phyloP scores from a whole-genome alignment of 2,888 invertebrate species.

The Galerucella nymphaeae region DNA sequence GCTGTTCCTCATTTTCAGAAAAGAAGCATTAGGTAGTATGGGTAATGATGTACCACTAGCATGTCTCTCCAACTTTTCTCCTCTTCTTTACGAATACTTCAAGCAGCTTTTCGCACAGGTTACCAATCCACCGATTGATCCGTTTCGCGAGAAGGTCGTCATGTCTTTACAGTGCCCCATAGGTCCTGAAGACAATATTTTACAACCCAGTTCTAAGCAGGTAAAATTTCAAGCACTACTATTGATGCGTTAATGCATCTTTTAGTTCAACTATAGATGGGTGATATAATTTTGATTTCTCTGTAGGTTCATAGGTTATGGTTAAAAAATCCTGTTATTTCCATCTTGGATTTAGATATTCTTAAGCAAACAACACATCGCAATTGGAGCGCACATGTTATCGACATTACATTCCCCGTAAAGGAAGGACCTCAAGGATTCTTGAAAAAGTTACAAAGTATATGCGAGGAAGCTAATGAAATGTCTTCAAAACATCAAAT shows the following conservation, averaged over 20 bases:
- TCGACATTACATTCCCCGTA: slow-evolving; percentile 87
- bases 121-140: slow-evolving; percentile 99
- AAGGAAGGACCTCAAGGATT: slow-evolving; percentile 75
- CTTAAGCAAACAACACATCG: slow-evolving; percentile 85
- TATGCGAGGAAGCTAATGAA: slow-evolving; percentile 83
- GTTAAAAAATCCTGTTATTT: slow-evolving; percentile 93
- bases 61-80: slow-evolving; percentile 95
- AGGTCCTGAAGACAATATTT: slow-evolving; percentile 95
- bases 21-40: slow-evolving; percentile 99
- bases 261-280: no score
- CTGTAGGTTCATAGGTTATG: slow-evolving; percentile 79
- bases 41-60: slow-evolving; percentile 99
- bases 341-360: slow-evolving; percentile 89
- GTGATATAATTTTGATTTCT: background rate
- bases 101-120: slow-evolving; percentile 99
- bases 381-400: slow-evolving; percentile 86
- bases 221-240: slow-evolving; percentile 42
- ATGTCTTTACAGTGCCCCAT: slow-evolving; percentile 98
- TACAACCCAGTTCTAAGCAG: slow-evolving; percentile 89
- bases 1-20: slow-evolving; percentile 69
- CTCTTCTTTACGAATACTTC: slow-evolving; percentile 96
- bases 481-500: slow-evolving; percentile 80
- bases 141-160: slow-evolving; percentile 97
- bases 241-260: background rate
- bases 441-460: slow-evolving; percentile 79